A percentile compares a stretch with the other conserved stretches of the same genome.
These are phyloP conservation scores for Marmota flaviventris DNA, from an alignment of 2,113 vertebrate genomes.

Conservation along the genomic window DNA sequence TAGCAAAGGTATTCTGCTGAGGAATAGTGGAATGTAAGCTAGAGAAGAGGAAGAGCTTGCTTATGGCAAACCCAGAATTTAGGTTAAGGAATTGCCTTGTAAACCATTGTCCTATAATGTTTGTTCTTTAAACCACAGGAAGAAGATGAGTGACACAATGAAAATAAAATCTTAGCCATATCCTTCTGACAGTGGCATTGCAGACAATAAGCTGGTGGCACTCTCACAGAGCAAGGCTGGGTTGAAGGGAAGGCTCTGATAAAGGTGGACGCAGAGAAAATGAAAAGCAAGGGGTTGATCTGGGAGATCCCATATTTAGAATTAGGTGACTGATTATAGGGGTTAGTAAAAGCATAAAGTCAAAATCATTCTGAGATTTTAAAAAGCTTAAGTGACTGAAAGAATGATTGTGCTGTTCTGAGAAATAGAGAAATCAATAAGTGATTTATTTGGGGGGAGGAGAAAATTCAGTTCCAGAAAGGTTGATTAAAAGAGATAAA, in stretches of 20 bases:
- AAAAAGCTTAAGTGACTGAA: conserved; percentile 52
- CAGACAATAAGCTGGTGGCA: background rate
- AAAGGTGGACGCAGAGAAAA: background rate
- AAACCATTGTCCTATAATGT: background rate
- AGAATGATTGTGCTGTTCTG: conserved; percentile 35
- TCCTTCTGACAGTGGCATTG: background rate
- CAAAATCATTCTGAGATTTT: conserved; percentile 35
- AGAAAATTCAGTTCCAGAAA: conserved; percentile 56
- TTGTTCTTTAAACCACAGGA: background rate
- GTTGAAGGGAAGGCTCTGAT: background rate
- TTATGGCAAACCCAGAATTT: background rate
- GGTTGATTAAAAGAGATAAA: conserved; percentile 66
- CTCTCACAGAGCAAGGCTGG: background rate
- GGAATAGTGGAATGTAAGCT: background rate
- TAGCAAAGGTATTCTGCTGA: conserved; percentile 33
- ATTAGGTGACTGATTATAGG: background rate
- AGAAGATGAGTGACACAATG: background rate
- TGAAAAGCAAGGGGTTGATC: background rate
- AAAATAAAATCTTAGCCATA: background rate
- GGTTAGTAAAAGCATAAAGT: conserved; percentile 15
- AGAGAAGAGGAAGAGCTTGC: background rate
- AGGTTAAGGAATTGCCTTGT: background rate
- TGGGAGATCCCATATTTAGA: background rate
- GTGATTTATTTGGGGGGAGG: conserved; percentile 63
- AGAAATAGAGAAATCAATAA: conserved; percentile 69